Evolutionary conservation across 1,140 invertebrate genomes (phyloP), one percentile per base, ranked within the genome.

Genomic region (Brachionus paranguensis): DNA sequence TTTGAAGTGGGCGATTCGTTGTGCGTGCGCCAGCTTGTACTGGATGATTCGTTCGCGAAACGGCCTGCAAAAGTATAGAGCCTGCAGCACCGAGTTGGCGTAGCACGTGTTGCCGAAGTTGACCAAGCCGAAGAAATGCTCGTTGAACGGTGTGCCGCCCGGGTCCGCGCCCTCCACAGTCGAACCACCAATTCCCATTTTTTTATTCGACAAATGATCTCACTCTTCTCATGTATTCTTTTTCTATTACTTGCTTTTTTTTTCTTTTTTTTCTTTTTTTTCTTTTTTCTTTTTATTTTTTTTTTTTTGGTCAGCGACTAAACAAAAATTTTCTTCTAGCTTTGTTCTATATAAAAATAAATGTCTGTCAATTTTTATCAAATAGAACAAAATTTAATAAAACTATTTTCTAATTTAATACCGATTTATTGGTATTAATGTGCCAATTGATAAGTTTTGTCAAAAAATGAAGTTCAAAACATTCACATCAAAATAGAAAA

Each of bases 21-120:
- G 81, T 37, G 33, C 10, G 3, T 68, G 33, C 29, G 20, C 78
- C 2, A 81, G 90, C 86, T 99, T 99, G 89, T 99, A 99, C 89
- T 98, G 96, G 74, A 99, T 90, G 33, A 99, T 96, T 91, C 96
- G 98, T 87, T 99, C 97, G 89, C 98, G 92, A 89, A 99, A 99
- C 85, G 97, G 97, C 88, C 96, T 94, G 90, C 98, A 99, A 89
- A 99, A 99, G 89, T 99, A 99, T 79, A 99, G 91, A 20, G 98
- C 98, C 93, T 99, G 98, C 81, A 99, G 91, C 79, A 99, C 98
- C 53, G 96, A 99, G 91, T 99, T 99, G 89, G 96, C 98, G 88
- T 99, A 99, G 90, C 98, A 99, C 10, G 98, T 99, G 90, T 99
- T 99, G 81, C 98, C 98, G 93, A 99, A 99, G 43, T 84, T 84